Evolutionary conservation across 1,140 invertebrate species (phyloP).

Genomic region (Caenorhabditis brenneri): DNA sequence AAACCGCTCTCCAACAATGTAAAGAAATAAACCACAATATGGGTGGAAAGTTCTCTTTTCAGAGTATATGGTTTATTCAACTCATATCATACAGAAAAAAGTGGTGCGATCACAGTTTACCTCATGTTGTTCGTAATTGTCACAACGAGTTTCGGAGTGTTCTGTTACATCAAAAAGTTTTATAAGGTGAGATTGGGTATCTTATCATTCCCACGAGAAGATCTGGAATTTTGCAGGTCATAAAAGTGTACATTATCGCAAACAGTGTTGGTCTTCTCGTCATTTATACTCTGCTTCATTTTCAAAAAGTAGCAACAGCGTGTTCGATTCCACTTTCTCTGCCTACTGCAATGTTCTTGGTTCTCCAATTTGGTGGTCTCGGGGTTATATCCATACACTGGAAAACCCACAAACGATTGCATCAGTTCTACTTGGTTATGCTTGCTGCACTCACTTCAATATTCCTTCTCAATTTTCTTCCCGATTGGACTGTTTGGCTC

Average conservation of each 20-base stretch:
- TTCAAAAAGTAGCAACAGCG: background rate
- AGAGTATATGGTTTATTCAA: background rate
- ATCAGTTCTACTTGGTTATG: slow-evolving; percentile 6
- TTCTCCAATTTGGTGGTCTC: background rate
- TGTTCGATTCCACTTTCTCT: background rate
- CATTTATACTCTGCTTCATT: background rate
- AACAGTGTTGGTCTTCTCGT: background rate
- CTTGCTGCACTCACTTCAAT: background rate
- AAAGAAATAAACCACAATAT: background rate
- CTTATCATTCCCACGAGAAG: background rate
- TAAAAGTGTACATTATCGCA: background rate
- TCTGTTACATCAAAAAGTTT: background rate
- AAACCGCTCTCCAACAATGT: background rate
- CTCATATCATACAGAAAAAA: background rate
- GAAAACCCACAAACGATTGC: background rate
- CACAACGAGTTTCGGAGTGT: background rate
- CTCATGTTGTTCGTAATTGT: background rate
- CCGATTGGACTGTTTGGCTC: background rate
- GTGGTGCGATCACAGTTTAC: background rate
- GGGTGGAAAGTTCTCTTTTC: no score
- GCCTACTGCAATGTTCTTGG: background rate
- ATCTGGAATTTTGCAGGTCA: background rate
- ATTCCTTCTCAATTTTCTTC: background rate
- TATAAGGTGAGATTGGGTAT: background rate
- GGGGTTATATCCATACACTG: background rate